phyloP scores from a whole-genome alignment of 1,140 invertebrate genomes.

The Scaptomyza graminum region DNA sequence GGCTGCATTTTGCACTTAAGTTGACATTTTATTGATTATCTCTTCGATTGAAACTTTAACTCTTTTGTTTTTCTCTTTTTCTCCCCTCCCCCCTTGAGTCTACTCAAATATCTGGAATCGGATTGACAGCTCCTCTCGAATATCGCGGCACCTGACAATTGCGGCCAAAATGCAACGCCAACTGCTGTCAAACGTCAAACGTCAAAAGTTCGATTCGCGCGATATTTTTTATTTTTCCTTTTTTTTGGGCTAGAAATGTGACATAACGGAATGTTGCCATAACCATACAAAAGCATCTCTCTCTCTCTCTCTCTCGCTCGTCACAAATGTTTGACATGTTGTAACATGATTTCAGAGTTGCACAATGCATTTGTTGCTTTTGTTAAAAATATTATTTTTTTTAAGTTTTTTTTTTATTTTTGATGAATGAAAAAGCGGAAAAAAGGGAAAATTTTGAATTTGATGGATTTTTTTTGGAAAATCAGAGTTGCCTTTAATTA shows the following conservation, averaged over 20 bases:
- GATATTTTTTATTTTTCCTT: constrained; percentile 5
- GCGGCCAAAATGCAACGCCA: constrained; percentile 67
- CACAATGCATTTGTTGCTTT: constrained; percentile 28
- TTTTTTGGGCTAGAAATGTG: constrained; percentile 53
- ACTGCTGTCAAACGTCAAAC: constrained; percentile 64
- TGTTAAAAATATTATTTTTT: neutral
- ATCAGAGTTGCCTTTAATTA: no score
- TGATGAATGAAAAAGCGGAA: neutral
- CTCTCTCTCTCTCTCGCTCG: neutral
- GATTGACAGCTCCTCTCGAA: constrained; percentile 67
- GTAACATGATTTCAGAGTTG: constrained; percentile 37
- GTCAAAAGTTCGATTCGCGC: constrained; percentile 63
- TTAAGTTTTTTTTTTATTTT: constrained; percentile 3
- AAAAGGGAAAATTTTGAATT: neutral
- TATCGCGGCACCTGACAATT: constrained; percentile 73
- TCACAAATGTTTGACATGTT: constrained; percentile 8
- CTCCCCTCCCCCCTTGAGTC: neutral
- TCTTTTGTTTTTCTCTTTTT: neutral
- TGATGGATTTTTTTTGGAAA: no score
- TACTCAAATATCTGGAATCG: constrained; percentile 52
- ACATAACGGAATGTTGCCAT: constrained; percentile 48
- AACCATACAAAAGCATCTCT: neutral
- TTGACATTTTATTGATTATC: no score
- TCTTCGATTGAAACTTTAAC: no score
- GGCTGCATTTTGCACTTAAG: neutral